Evolutionary conservation across 1,140 invertebrate species (phyloP).

Genomic region (Mycetomoellerius zeteki): DNA sequence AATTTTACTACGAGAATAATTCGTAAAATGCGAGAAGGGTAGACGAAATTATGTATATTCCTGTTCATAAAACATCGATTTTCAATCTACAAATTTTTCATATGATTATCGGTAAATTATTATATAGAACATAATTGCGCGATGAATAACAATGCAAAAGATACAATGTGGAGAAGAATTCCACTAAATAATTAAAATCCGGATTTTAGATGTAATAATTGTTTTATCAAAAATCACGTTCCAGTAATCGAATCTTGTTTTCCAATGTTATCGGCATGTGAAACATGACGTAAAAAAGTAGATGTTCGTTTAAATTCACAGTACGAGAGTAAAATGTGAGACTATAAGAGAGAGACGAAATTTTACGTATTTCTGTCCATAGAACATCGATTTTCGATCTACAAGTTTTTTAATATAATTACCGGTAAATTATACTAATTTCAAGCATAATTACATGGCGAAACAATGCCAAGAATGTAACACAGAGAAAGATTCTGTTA

Average conservation of each 20-base stretch:
- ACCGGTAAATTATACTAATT: conserved; percentile 31
- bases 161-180: too few relatives aligned
- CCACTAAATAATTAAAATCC: too few relatives aligned
- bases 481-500: conserved; percentile 35
- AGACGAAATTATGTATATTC: not conserved
- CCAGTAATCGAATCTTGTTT: too few relatives aligned
- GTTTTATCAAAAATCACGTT: too few relatives aligned
- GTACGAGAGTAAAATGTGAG: not conserved
- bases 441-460: conserved; percentile 8
- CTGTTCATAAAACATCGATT: not conserved
- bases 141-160: too few relatives aligned
- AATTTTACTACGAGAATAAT: not conserved
- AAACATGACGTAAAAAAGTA: not conserved
- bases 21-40: not conserved
- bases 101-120: too few relatives aligned
- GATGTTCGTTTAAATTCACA: not conserved
- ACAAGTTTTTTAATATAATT: conserved; percentile 1
- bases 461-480: not conserved
- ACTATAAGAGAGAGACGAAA: not conserved
- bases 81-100: not conserved
- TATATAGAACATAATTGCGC: too few relatives aligned
- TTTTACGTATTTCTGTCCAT: not conserved
- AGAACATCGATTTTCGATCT: not conserved
- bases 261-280: too few relatives aligned
- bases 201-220: too few relatives aligned